Conservation (phyloP, 2,797 vertebrate genomes). For the Echiichthys vipera region DNA sequence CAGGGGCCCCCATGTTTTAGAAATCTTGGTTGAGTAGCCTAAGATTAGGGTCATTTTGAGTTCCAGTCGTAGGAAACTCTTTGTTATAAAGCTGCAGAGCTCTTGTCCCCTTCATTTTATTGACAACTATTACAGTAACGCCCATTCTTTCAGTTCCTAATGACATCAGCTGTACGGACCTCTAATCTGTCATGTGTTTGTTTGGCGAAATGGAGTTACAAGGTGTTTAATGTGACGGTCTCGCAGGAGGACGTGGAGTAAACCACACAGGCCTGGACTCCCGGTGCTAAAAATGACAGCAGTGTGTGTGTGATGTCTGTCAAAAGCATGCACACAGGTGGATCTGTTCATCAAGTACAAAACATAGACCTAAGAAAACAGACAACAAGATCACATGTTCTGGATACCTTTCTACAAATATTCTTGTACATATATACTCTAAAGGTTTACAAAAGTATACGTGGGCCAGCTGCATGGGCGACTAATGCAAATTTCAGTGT, state of each 20-base stretch:
- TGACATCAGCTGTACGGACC: conserved; percentile 24
- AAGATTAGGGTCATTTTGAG: not conserved
- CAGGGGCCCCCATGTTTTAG: no score
- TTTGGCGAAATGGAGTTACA: conserved; percentile 43
- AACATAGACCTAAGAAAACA: conserved; percentile 9
- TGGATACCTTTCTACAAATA: no score
- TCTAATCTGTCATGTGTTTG: conserved; percentile 36
- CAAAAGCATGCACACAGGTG: conserved; percentile 3
- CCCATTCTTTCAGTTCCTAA: not conserved
- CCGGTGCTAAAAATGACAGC: conserved; percentile 68
- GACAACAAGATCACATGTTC: no score
- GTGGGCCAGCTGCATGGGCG: no score
- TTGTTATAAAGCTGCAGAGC: not conserved
- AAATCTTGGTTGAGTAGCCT: no score
- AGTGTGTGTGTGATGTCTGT: conserved; percentile 37
- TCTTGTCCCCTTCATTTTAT: not conserved
- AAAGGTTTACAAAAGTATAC: no score
- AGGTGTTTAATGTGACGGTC: conserved; percentile 50
- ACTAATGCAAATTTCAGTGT: no score
- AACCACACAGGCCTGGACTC: conserved; percentile 44
- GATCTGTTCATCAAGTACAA: conserved; percentile 4
- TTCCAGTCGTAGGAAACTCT: not conserved
- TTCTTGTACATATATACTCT: no score
- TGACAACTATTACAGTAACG: conserved; percentile 3
- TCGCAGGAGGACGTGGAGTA: conserved; percentile 50